Evolutionary conservation across 2,888 invertebrate genomes (phyloP).

Genomic region (Aethes cnicana): DNA sequence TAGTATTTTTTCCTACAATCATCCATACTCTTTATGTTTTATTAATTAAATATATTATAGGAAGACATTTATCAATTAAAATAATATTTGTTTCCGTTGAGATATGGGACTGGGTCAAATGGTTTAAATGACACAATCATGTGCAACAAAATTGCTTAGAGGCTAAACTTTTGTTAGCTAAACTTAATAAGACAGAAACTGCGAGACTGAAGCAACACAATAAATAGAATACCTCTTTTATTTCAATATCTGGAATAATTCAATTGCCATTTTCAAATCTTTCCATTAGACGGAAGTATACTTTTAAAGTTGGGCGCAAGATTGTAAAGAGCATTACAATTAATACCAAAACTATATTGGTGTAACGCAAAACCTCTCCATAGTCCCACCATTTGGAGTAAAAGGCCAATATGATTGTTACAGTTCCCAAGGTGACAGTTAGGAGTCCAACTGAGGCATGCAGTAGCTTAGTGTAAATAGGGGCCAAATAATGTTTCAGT

Average conservation of each 20-base stretch:
- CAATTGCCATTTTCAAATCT: conserved; percentile 65
- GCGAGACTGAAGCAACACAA: conserved; percentile 20
- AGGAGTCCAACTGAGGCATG: conserved; percentile 68
- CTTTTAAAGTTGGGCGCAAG: conserved; percentile 68
- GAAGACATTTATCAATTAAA: too few species aligned
- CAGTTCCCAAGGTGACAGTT: conserved; percentile 67
- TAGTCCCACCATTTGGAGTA: conserved; percentile 71
- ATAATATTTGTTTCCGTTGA: too few species aligned
- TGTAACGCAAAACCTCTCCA: conserved; percentile 63
- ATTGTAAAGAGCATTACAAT: conserved; percentile 65
- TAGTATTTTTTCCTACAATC: too few species aligned
- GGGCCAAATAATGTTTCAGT: conserved; percentile 69
- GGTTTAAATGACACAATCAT: too few species aligned
- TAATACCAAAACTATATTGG: conserved; percentile 57
- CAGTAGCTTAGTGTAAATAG: conserved; percentile 71
- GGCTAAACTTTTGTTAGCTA: too few species aligned
- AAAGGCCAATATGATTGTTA: conserved; percentile 64
- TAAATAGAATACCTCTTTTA: neutral
- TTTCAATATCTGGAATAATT: conserved; percentile 19
- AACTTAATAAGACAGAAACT: conserved; percentile 1
- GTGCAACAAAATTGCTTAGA: neutral
- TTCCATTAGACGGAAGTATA: conserved; percentile 74
- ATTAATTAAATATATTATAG: too few species aligned
- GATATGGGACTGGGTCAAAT: too few species aligned
- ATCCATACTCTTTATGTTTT: too few species aligned